Conservation (phyloP, 2,797 vertebrate species). For the Cirrhinus mrigala region DNA sequence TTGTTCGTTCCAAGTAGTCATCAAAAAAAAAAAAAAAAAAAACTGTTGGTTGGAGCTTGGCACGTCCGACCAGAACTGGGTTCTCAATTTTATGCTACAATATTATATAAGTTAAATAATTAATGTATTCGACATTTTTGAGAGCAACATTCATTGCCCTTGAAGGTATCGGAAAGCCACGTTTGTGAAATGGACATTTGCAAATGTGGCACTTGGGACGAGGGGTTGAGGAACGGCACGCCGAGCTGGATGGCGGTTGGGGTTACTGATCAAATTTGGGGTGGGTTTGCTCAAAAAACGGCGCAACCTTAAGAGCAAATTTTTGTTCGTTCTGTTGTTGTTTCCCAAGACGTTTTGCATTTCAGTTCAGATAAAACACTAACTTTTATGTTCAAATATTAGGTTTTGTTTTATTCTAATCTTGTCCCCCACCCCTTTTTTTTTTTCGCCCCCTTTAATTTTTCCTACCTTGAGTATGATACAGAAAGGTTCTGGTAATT, state of each 20-base stretch:
- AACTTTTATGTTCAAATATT: slow-evolving; percentile 56
- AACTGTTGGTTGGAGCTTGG: slow-evolving; percentile 48
- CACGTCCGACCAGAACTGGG: slow-evolving; percentile 50
- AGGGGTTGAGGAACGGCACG: slow-evolving; percentile 36
- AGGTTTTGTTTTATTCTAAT: slow-evolving; percentile 55
- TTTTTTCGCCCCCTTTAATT: neutral
- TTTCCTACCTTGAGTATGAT: slow-evolving; percentile 19
- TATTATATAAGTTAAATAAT: slow-evolving; percentile 59
- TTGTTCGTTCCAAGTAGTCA: slow-evolving; percentile 56
- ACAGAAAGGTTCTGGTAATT: slow-evolving; percentile 34
- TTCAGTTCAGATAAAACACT: slow-evolving; percentile 60
- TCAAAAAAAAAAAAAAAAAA: slow-evolving; percentile 31
- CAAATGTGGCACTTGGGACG: slow-evolving; percentile 18
- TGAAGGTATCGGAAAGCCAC: slow-evolving; percentile 45
- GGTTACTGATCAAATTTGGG: slow-evolving; percentile 43
- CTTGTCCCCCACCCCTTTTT: neutral
- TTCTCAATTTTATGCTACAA: slow-evolving; percentile 61
- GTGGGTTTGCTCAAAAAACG: slow-evolving; percentile 37
- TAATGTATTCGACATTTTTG: slow-evolving; percentile 57
- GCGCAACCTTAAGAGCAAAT: slow-evolving; percentile 13
- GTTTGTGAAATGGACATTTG: slow-evolving; percentile 54
- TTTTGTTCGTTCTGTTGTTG: slow-evolving; percentile 30
- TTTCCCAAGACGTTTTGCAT: slow-evolving; percentile 41
- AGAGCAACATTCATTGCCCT: slow-evolving; percentile 52
- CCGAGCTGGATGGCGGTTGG: slow-evolving; percentile 16